phyloP scores from a whole-genome alignment of 2,113 vertebrate genomes.

The Cheirogaleus medius region DNA sequence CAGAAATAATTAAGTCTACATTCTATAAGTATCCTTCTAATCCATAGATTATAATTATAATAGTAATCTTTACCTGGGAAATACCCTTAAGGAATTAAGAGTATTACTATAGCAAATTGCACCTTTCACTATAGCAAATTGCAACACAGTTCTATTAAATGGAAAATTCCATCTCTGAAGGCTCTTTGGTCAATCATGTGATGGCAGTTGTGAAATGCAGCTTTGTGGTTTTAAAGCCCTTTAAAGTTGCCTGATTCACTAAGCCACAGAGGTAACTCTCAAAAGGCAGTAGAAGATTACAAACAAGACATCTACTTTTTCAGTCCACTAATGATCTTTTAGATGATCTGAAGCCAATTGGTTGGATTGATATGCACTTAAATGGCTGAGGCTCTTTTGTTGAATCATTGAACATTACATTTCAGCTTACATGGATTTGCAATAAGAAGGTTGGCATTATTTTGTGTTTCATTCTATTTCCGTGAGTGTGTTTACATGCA shows the following conservation, averaged over 20 bases:
- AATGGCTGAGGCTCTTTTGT: not conserved
- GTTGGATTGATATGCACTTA: not conserved
- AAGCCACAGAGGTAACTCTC: not conserved
- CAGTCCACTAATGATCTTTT: not conserved
- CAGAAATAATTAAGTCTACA: not conserved
- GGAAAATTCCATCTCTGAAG: conserved; percentile 20
- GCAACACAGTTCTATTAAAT: not conserved
- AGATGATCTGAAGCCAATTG: not conserved
- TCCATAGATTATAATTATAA: not conserved
- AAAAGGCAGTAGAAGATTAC: not conserved
- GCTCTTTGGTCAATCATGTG: not conserved
- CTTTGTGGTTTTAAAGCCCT: conserved; percentile 25
- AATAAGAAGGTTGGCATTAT: not conserved
- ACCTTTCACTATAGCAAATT: not conserved
- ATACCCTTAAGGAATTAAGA: conserved; percentile 12
- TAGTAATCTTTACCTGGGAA: conserved; percentile 15
- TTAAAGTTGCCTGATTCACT: not conserved
- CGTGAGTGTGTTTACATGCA: not conserved
- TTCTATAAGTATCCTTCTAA: not conserved
- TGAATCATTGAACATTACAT: not conserved
- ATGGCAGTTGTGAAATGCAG: not conserved
- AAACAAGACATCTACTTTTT: not conserved
- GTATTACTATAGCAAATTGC: not conserved
- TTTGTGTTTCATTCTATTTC: not conserved
- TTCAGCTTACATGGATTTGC: not conserved